A percentile compares a stretch with the other conserved stretches of the same genome.
These are phyloP conservation scores for Sminthurinus aureus DNA, from an alignment of 2,888 invertebrate species.

Conservation along the genomic window DNA sequence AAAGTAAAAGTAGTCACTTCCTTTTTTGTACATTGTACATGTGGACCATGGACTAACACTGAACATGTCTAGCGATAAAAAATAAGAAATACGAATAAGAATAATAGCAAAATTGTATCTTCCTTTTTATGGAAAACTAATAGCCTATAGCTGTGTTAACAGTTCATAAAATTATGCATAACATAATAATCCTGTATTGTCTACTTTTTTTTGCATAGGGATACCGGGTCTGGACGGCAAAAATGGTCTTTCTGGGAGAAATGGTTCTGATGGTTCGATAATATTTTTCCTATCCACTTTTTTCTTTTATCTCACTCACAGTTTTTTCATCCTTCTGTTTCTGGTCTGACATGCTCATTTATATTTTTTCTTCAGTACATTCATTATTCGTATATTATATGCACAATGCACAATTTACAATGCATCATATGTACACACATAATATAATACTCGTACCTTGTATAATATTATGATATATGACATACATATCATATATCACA, in stretches of 20 bases:
- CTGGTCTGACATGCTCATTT: too few relatives aligned
- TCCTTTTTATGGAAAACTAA: too few relatives aligned
- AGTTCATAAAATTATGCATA: not conserved
- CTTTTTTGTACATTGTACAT: too few relatives aligned
- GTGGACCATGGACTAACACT: too few relatives aligned
- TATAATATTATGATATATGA: too few relatives aligned
- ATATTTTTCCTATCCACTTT: constrained; percentile 17
- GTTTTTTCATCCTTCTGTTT: not conserved
- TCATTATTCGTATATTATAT: not conserved
- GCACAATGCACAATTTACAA: not conserved
- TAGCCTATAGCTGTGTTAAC: too few relatives aligned
- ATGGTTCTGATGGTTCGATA: constrained; percentile 71
- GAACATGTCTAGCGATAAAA: too few relatives aligned
- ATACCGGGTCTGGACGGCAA: constrained; percentile 60
- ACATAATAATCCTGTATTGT: not conserved
- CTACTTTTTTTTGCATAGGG: not conserved
- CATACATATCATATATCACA: not conserved
- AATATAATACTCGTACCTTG: too few relatives aligned
- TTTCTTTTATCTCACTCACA: constrained; percentile 5
- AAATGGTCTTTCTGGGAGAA: constrained; percentile 66
- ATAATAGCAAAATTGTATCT: too few relatives aligned
- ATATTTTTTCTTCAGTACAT: not conserved
- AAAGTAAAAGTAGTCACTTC: too few relatives aligned
- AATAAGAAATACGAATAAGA: too few relatives aligned
- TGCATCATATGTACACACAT: too few relatives aligned